Evolutionary conservation across 2,888 invertebrate genomes (phyloP), one percentile per base, ranked within the genome.

Genomic region (Pristionchus entomophagus): DNA sequence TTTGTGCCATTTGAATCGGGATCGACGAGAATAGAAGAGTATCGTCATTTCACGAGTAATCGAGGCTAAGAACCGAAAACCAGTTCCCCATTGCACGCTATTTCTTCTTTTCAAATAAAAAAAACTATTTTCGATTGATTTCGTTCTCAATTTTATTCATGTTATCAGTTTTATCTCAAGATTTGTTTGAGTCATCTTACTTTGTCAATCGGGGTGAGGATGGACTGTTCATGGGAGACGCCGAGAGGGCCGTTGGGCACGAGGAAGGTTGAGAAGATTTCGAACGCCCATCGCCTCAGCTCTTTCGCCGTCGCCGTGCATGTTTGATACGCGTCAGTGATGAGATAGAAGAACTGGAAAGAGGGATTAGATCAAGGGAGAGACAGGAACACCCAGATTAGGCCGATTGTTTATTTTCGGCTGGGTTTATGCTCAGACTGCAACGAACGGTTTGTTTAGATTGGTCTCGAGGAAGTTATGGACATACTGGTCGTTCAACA

Each of bases 281-380:
- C 99, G 95, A 98, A 99, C 5, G 98, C 98, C 98, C 99, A 99
- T 94, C 97, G 97, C 86, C 97, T 96, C 96, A 98, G 96, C 93
- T 99, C 97, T 94, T 97, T 96, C 85, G 96, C 95, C 90, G 96
- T 96, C 83, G 97, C 97, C 35, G 93, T 89, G 32, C 89, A 89
- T 51, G 92, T 92, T 93, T 97, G 96, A 95, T 97, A 98, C 85
- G 96, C 95, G 94, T 97, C 97, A 88, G 98, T 97, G 93, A 99
- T 96, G 90, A 98, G 95, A 94, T 98, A 97, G 95, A 99, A 96
- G 89, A 96, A 95, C 95, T 94, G 77, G 19, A 92, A 90, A 10
- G 26, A 22, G 14, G n/a, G 69, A 38, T n/a, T 3, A 3, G 77
- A 77, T 41, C 29, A 77, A 29, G 12, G 17, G 62, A 32, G 69